Conservation (phyloP, 2,113 vertebrate species). For the Seriola dumerili region DNA sequence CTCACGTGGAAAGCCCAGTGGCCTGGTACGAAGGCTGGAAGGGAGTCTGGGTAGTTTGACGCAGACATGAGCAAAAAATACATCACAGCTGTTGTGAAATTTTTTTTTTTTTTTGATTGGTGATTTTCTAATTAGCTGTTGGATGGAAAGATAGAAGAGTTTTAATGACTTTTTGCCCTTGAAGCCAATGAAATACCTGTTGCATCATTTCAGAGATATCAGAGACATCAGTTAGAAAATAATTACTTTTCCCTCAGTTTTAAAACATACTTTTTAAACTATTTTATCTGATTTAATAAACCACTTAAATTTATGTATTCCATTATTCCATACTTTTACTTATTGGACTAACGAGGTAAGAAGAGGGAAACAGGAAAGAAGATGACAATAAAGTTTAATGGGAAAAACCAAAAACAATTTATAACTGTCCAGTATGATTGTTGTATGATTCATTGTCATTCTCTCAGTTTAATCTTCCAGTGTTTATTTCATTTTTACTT, state of each 20-base stretch:
- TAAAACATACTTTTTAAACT: neutral
- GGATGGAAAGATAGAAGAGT: constrained; percentile 21
- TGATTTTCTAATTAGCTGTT: neutral
- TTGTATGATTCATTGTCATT: too few relatives aligned
- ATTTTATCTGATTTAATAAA: neutral
- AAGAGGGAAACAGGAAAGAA: neutral
- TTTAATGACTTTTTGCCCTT: constrained; percentile 24
- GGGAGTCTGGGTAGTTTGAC: constrained; percentile 40
- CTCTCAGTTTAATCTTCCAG: too few relatives aligned
- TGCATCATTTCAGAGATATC: constrained; percentile 14
- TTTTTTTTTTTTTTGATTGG: neutral
- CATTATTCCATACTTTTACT: neutral
- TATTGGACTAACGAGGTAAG: neutral
- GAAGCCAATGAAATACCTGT: constrained; percentile 9
- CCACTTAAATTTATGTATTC: neutral
- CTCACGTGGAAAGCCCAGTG: constrained; percentile 48
- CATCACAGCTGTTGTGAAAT: constrained; percentile 10
- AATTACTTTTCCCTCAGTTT: neutral
- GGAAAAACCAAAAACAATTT: too few relatives aligned
- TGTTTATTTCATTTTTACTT: too few relatives aligned
- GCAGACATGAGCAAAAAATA: constrained; percentile 38
- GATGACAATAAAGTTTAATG: too few relatives aligned
- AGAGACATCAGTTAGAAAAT: neutral
- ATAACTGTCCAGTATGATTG: too few relatives aligned
- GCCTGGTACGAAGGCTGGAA: constrained; percentile 31